Evolutionary conservation across 2,113 vertebrate genomes (phyloP).

Genomic region (Daphoenositta chrysoptera): DNA sequence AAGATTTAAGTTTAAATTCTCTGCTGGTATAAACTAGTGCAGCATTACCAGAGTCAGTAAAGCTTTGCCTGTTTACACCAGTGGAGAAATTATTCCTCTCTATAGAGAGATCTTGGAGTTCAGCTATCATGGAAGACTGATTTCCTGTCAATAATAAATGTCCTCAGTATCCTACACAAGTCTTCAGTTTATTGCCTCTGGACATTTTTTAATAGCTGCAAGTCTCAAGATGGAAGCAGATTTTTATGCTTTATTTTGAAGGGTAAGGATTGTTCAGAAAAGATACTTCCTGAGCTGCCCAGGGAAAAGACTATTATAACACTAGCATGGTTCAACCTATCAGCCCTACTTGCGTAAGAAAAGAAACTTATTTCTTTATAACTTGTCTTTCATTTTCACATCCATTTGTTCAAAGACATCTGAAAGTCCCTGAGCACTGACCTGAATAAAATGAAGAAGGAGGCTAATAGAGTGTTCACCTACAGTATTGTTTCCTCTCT

Average conservation of each 20-base stretch:
- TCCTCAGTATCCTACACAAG: constrained; percentile 44
- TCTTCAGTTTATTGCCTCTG: constrained; percentile 51
- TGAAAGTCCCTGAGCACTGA: constrained; percentile 24
- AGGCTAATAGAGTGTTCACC: constrained; percentile 55
- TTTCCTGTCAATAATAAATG: constrained; percentile 59
- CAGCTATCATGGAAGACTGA: constrained; percentile 45
- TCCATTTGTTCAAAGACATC: constrained; percentile 60
- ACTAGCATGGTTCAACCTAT: constrained; percentile 5
- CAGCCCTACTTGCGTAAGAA: constrained; percentile 50
- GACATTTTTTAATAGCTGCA: constrained; percentile 55
- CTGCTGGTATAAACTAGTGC: neutral
- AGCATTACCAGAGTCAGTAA: neutral
- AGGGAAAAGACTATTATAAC: constrained; percentile 55
- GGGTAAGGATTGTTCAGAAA: constrained; percentile 38
- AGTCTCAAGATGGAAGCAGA: constrained; percentile 44
- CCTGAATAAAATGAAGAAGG: constrained; percentile 36
- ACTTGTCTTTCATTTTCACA: constrained; percentile 66
- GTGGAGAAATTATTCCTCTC: constrained; percentile 20
- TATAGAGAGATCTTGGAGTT: neutral
- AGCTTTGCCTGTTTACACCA: neutral
- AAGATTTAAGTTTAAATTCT: neutral
- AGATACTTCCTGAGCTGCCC: constrained; percentile 5
- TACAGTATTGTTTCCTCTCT: constrained; percentile 48
- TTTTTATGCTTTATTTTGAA: constrained; percentile 62
- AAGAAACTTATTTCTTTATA: constrained; percentile 61